Evolutionary conservation across 2,797 vertebrate species (phyloP), one percentile per base, ranked within the genome.

Genomic region (Heterohyrax brucei): DNA sequence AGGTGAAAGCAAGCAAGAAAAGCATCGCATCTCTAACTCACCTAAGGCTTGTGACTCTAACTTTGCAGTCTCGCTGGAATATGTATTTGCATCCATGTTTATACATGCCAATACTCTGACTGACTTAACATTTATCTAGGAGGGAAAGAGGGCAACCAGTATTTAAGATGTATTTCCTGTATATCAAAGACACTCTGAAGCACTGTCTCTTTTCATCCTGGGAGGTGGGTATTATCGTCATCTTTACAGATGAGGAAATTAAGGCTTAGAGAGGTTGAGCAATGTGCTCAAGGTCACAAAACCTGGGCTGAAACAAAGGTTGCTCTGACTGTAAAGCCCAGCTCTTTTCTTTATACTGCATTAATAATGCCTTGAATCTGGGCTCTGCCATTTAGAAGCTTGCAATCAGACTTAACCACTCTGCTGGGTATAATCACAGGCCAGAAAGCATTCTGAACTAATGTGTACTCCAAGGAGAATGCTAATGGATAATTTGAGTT

Each of bases 401-500:
- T 96, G 78, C 94, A 92, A 88, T 96, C 94, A 97, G 94, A 80
- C 89, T 95, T 92, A 97, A 95, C 79, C 94, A 83, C 70, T 82
- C 77, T 90, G 83, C 56, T 93, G 91, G 92, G 72, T 93, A 94
- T 91, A 95, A 97, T 97, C 95, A 96, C 76, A 97, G 83, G 24
- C 26, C 64, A 94, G 92, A 88, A 90, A 81, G 68, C 93, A 94
- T 95, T 95, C 18, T 95, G 87, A 94, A 90, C 87, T 93, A 96
- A 98, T 93, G 94, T 89, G 44, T 82, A 68, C 59, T 56, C 93
- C 81, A 76, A 73, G 48, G 81, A 88, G 81, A 94, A 89, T 30
- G n/a, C 94, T 96, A 96, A 97, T 96, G 92, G 87, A 50, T 95
- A 78, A 96, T 96, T 9, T 93, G 89, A 96, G 94, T 88, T 89